Conservation (phyloP, 2,797 vertebrate genomes). For the Muscicapa comitata region DNA sequence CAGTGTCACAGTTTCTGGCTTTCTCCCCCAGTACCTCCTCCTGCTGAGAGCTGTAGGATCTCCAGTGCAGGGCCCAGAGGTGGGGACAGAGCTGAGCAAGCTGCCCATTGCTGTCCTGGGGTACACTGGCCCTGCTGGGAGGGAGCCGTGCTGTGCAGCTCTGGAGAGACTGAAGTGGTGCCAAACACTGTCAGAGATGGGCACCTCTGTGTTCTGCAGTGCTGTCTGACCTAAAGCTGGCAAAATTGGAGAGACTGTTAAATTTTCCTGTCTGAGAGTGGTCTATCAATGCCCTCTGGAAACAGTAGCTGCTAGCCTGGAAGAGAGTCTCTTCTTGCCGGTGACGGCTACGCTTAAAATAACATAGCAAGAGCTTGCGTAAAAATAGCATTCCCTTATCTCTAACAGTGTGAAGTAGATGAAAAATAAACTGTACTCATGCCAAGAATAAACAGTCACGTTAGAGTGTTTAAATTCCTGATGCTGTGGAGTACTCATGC, state of each 20-base stretch:
- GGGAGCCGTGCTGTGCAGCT: neutral
- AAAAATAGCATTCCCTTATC: slow-evolving; percentile 55
- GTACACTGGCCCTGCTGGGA: accelerated
- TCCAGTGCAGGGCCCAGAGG: neutral
- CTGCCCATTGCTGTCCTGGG: neutral
- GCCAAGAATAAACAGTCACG: slow-evolving; percentile 17
- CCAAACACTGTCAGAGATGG: neutral
- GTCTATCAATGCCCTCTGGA: neutral
- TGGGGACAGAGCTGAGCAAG: neutral
- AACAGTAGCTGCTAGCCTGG: neutral
- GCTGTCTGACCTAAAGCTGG: neutral
- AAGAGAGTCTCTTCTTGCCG: neutral
- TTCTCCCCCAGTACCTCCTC: neutral
- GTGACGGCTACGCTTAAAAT: neutral
- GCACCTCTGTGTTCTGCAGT: neutral
- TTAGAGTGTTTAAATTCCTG: slow-evolving; percentile 27
- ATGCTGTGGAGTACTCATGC: neutral
- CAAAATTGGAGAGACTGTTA: neutral
- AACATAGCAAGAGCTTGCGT: neutral
- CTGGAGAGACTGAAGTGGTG: accelerated
- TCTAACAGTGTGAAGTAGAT: slow-evolving; percentile 11
- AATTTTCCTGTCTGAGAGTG: neutral
- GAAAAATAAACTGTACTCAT: neutral
- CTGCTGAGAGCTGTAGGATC: neutral
- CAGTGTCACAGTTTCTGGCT: neutral